These are phyloP conservation scores for Perca schrenkii DNA, from an alignment of 2,113 vertebrate genomes.

Conservation along the genomic window DNA sequence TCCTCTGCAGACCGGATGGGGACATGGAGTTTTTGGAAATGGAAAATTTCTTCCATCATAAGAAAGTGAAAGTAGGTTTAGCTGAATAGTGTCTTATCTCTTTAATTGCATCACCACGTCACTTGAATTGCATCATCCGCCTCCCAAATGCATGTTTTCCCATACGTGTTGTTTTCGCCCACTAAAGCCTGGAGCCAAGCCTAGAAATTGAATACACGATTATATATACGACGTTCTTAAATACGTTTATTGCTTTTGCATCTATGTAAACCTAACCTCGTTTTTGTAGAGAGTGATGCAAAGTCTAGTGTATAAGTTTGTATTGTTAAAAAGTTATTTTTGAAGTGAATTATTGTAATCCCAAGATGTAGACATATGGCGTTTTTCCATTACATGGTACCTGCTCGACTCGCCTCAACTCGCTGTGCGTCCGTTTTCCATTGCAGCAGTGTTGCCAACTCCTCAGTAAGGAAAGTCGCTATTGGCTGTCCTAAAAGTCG, in stretches of 20 bases:
- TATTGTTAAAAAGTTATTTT: too few relatives aligned
- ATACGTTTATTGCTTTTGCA: background rate
- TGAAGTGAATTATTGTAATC: too few relatives aligned
- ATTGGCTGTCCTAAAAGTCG: too few relatives aligned
- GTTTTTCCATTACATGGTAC: too few relatives aligned
- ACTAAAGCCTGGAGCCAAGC: background rate
- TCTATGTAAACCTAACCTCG: background rate
- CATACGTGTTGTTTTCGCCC: background rate
- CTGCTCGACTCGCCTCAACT: too few relatives aligned
- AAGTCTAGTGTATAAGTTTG: background rate
- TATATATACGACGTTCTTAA: background rate
- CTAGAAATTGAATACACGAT: background rate
- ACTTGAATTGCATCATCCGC: constrained; percentile 2
- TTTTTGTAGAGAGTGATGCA: background rate
- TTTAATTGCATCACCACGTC: constrained; percentile 17
- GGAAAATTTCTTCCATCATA: background rate
- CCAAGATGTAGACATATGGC: background rate
- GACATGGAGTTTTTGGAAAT: rapidly evolving
- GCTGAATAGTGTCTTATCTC: rapidly evolving
- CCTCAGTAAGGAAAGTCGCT: too few relatives aligned
- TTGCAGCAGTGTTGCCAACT: too few relatives aligned
- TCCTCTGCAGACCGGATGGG: background rate
- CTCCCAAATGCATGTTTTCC: rapidly evolving
- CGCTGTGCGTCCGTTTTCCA: too few relatives aligned
- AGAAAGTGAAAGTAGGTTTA: constrained; percentile 38